phyloP scores from a whole-genome alignment of 1,140 invertebrate genomes.

The Polypedilum vanderplanki region DNA sequence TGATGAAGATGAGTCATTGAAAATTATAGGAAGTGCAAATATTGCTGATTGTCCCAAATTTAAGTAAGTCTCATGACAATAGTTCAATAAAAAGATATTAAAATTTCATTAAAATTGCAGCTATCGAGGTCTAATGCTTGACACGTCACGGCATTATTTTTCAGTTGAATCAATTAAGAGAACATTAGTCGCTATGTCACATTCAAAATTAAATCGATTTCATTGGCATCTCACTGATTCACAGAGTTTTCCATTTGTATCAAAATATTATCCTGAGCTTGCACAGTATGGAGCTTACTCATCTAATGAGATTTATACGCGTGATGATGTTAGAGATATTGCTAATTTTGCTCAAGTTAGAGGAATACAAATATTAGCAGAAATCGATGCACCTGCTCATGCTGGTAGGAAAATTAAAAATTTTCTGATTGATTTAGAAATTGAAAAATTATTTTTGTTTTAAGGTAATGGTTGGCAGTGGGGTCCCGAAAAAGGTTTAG shows the following conservation, averaged over 20 bases:
- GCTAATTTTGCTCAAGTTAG: slow-evolving; percentile 57
- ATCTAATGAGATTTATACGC: slow-evolving; percentile 58
- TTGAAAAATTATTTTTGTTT: too few relatives aligned
- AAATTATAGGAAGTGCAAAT: slow-evolving; percentile 51
- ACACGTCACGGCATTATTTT: slow-evolving; percentile 71
- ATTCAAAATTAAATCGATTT: slow-evolving; percentile 74
- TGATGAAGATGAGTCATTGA: slow-evolving; percentile 52
- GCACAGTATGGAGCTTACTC: slow-evolving; percentile 69
- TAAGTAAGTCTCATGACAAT: slow-evolving; percentile 36
- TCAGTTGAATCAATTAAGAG: slow-evolving; percentile 59
- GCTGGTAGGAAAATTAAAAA: slow-evolving; percentile 46
- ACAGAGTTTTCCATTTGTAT: slow-evolving; percentile 71
- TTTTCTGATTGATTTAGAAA: too few relatives aligned
- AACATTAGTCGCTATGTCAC: slow-evolving; percentile 68
- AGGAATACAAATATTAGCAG: slow-evolving; percentile 60
- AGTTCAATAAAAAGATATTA: too few relatives aligned
- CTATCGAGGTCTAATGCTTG: slow-evolving; percentile 65
- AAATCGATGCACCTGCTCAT: slow-evolving; percentile 76
- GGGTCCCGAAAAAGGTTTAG: slow-evolving; percentile 58
- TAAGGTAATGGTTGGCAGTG: slow-evolving; percentile 66
- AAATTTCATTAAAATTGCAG: slow-evolving; percentile 24
- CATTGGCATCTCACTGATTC: slow-evolving; percentile 81
- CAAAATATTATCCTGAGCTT: slow-evolving; percentile 61
- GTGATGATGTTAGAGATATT: slow-evolving; percentile 57
- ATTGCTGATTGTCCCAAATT: slow-evolving; percentile 55